Evolutionary conservation across 2,888 invertebrate genomes (phyloP), one percentile per base, ranked within the genome.

Genomic region (Zhengitettix transpicula): DNA sequence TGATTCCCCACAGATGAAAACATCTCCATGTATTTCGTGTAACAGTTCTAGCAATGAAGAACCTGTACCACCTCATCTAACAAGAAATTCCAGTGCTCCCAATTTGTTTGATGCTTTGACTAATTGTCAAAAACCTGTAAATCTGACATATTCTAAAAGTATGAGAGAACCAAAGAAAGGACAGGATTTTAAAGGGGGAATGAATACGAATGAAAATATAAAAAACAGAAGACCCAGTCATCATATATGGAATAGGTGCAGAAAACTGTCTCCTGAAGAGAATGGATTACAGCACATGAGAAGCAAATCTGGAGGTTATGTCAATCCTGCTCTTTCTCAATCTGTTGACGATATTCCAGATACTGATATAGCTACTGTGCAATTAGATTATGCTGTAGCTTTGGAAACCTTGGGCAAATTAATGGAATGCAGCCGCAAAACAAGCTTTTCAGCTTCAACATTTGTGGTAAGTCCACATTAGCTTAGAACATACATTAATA

Each of bases 271-370:
- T 11, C 28, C 41, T 40, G 15, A 15, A 28, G 17, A 57, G 28
- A 9, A 12, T 14, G 42, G 40, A 11, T 28, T 59, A 16, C 15
- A 56, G 16, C 66, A 66, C 40, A 42, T 66, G 9, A 63, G 67
- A n/a, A 68, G 64, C 15, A 66, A 65, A 42, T 68, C 67, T n/a
- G 68, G 68, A 10, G 68, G 68, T 10, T 68, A 67, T 60, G 61
- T 67, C 14, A 68, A 68, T 55, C 61, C 67, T 41, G 67, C 64
- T 7, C 60, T 67, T n/a, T 63, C 62, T 17, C 60, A 61, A 7
- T 63, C 64, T 3, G 57, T 53, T 40, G 64, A 65, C 51, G 62
- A 63, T 56, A 41, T 61, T 14, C 56, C 52, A 12, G 52, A 52
- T 52, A 55, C 60, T 47, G 60, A 64, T 41, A 42, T 58, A 1